A percentile compares a stretch with the other conserved stretches of the same genome.
Evolutionary conservation across 2,888 invertebrate genomes (phyloP).

Genomic region (Neoitamus cyanurus): DNA sequence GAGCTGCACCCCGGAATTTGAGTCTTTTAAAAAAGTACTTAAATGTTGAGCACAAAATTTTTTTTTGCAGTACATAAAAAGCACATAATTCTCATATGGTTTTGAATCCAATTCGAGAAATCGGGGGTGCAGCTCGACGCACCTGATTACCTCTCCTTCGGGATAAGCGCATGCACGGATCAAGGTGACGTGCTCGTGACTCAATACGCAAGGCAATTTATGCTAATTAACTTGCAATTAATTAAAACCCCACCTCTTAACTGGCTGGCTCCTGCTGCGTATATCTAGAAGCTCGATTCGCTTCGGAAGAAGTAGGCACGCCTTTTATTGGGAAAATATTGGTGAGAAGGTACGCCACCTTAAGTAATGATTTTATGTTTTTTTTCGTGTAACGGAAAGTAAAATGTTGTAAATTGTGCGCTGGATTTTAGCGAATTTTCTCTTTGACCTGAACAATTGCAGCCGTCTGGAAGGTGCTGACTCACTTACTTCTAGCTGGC

Average conservation of each 20-base stretch:
- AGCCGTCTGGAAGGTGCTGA: neutral
- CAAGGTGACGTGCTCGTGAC: neutral
- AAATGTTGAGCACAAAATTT: too few relatives aligned
- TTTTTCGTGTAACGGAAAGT: neutral
- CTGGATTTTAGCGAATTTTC: neutral
- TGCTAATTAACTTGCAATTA: neutral
- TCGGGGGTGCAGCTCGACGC: too few relatives aligned
- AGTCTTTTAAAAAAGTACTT: too few relatives aligned
- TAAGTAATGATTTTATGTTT: too few relatives aligned
- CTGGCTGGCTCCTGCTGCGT: neutral
- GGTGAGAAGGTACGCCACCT: too few relatives aligned
- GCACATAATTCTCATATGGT: too few relatives aligned
- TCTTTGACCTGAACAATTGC: neutral
- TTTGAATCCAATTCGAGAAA: too few relatives aligned
- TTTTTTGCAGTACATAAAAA: too few relatives aligned
- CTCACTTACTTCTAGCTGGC: neutral
- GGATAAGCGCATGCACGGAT: neutral
- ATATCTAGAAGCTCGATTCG: too few relatives aligned
- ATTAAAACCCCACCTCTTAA: neutral
- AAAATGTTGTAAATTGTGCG: neutral
- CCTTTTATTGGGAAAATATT: too few relatives aligned
- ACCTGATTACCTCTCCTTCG: neutral
- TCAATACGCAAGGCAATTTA: neutral
- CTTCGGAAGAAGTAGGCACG: too few relatives aligned
- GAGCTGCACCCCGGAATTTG: too few relatives aligned